Percentiles rank a stretch among this genome's conserved stretches.
These are phyloP conservation scores for Catocala fraxini DNA, from an alignment of 2,888 invertebrate species.

Conservation along the genomic window DNA sequence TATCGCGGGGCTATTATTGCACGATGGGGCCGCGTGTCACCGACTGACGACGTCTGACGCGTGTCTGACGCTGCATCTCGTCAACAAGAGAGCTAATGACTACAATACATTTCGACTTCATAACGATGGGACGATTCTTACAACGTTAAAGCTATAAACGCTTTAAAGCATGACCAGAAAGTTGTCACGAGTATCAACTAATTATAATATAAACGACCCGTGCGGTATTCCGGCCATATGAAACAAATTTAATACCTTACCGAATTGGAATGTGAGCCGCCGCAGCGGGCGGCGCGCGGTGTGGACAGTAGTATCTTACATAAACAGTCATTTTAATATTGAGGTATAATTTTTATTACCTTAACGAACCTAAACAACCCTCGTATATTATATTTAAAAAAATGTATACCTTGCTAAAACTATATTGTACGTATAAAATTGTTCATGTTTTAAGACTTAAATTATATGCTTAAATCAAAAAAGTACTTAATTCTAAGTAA, in stretches of 20 bases:
- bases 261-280: slow-evolving; percentile 49
- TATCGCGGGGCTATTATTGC: too few relatives aligned
- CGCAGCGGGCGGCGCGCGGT: slow-evolving; percentile 48
- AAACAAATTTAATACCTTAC: slow-evolving; percentile 51
- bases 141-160: slow-evolving; percentile 76
- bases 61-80: slow-evolving; percentile 24
- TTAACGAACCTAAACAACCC: slow-evolving; percentile 70
- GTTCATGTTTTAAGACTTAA: slow-evolving; percentile 59
- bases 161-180: slow-evolving; percentile 54
- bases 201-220: slow-evolving; percentile 37
- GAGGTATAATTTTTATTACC: slow-evolving; percentile 75
- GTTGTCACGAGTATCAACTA: slow-evolving; percentile 43
- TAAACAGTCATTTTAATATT: slow-evolving; percentile 70
- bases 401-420: slow-evolving; percentile 64
- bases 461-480: slow-evolving; percentile 63
- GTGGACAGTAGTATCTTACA: slow-evolving; percentile 63
- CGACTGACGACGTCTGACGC: slow-evolving; percentile 2
- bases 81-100: slow-evolving; percentile 76
- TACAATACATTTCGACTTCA: slow-evolving; percentile 72
- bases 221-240: slow-evolving; percentile 48
- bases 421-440: slow-evolving; percentile 74
- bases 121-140: slow-evolving; percentile 79
- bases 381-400: slow-evolving; percentile 62
- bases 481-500: slow-evolving; percentile 73
- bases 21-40: too few relatives aligned